A percentile compares a stretch with the other conserved stretches of the same genome.
Conservation (phyloP, 2,113 vertebrate genomes). For the Chaenogobius annularis region DNA sequence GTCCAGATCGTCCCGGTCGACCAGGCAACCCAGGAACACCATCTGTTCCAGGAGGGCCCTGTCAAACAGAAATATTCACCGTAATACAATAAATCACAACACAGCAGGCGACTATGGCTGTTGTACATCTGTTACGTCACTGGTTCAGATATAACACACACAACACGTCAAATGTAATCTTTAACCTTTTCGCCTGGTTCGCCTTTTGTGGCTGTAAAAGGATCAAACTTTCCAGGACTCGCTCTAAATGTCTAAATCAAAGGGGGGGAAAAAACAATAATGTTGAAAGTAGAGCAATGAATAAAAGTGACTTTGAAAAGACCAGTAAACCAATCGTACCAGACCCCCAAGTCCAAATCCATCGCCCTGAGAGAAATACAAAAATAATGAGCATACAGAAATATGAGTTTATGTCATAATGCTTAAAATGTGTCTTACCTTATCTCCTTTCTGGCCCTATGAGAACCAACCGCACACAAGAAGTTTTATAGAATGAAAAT, state of each 20-base stretch:
- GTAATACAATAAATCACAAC: constrained; percentile 21
- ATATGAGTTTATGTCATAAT: neutral
- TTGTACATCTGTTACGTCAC: neutral
- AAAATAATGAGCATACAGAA: neutral
- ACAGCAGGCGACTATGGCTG: neutral
- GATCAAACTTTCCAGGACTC: constrained; percentile 66
- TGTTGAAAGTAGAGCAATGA: neutral
- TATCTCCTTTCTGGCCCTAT: constrained; percentile 83
- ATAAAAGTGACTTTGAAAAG: neutral
- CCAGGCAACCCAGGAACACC: constrained; percentile 88
- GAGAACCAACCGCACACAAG: constrained; percentile 25
- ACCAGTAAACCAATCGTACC: constrained; percentile 60
- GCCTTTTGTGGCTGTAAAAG: constrained; percentile 80
- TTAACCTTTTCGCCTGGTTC: constrained; percentile 85
- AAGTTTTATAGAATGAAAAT: neutral
- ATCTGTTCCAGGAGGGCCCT: constrained; percentile 86
- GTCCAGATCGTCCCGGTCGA: constrained; percentile 82
- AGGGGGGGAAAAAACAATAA: neutral
- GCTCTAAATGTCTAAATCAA: constrained; percentile 60
- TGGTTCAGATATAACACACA: neutral
- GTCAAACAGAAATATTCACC: constrained; percentile 31
- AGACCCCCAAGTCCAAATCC: constrained; percentile 70
- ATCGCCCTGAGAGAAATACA: constrained; percentile 46
- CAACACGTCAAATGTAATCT: neutral
- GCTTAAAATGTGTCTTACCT: constrained; percentile 59